phyloP scores from a whole-genome alignment of 2,888 invertebrate genomes.

The Heliconius aoede region DNA sequence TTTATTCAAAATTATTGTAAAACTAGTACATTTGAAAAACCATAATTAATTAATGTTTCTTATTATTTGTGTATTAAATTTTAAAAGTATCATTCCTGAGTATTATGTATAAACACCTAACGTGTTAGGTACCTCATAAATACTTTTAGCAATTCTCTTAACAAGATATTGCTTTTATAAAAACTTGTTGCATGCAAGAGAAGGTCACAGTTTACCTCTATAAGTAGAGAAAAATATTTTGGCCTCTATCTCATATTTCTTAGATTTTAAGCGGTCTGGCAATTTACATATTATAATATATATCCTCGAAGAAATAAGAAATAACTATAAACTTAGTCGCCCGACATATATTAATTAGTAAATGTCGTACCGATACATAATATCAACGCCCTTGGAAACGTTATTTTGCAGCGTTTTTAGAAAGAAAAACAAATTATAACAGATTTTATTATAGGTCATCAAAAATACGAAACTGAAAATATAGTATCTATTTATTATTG shows the following conservation, averaged over 20 bases:
- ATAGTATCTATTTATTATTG: not conserved
- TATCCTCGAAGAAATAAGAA: too few relatives aligned
- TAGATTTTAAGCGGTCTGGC: too few relatives aligned
- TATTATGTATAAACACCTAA: too few relatives aligned
- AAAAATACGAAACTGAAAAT: too few relatives aligned
- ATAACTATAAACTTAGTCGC: not conserved
- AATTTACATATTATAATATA: too few relatives aligned
- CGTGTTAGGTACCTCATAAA: not conserved
- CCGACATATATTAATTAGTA: too few relatives aligned
- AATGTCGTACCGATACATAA: too few relatives aligned
- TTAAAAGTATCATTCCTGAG: not conserved
- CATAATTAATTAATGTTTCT: not conserved
- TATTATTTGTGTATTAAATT: not conserved
- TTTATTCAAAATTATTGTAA: not conserved
- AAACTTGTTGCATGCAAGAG: conserved; percentile 8
- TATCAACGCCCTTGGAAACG: not conserved
- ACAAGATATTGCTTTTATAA: conserved; percentile 8
- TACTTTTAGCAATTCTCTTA: conserved; percentile 30
- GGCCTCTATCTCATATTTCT: not conserved
- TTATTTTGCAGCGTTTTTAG: not conserved
- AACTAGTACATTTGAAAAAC: not conserved
- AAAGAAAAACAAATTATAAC: not conserved
- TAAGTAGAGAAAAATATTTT: not conserved
- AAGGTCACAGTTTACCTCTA: not conserved
- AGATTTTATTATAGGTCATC: too few relatives aligned